Base-by-base conservation (phyloP, 2,113 vertebrate genomes). In the Trochalopteron elliotii region DNA sequence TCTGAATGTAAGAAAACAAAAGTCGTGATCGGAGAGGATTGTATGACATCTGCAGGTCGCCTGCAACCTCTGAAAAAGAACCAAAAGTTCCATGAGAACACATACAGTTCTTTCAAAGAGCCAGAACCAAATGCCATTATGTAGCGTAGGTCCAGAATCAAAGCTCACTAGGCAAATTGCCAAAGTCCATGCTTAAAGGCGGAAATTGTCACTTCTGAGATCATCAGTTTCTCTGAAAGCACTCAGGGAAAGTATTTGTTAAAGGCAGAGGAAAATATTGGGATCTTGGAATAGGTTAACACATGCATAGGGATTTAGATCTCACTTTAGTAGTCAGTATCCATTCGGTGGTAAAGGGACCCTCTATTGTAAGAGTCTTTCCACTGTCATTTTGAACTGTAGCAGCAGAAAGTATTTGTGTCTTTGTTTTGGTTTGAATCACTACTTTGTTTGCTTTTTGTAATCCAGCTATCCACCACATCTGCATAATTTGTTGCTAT, bases 211-310 rank as follows among this genome's bases (percentile, higher is more conserved):
- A 53, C 9, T 78, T 72, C 39, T 57, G n/a, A 64, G 11, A 22
- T 65, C 11, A 91, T 15, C 1, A 15, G 0, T 82, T 82, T 53
- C 25, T 79, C 39, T 88, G 25, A 90, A 78, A 78, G 4, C 10
- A 53, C 5, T 28, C 5, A 2, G 40, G 83, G 11, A 42, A 79
- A 67, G 25, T 35, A 12, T 22, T 87, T 72, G 5, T 49, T 53
- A 70, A 61, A 44, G 20, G 4, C 0, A 0, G 4, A 6, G 21
- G 8, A 9, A n/a, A 49, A 31, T 35, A 39, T 3, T 63, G 12
- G 1, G 14, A 20, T 78, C 31, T 55, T 90, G 21, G 3, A 47
- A 20, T n/a, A 68, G 35, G 5, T 15, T 59, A 71, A n/a, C 23
- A 55, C 6, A 15, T 1, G 0, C 44, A 59, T 3, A 35, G 4